Conservation (phyloP, 2,113 vertebrate species). For the Pachycephala philippinensis region DNA sequence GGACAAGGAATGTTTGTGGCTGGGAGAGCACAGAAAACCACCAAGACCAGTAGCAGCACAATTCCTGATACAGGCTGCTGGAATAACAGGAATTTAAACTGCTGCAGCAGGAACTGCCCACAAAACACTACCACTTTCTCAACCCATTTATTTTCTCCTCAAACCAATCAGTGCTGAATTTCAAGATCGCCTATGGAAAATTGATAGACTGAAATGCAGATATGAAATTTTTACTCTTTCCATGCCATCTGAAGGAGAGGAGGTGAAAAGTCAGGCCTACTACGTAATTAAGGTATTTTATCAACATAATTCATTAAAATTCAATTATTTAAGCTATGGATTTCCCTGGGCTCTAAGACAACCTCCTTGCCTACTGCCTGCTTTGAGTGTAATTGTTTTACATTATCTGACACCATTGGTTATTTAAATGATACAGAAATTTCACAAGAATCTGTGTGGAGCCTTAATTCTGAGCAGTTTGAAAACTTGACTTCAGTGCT, state of each 20-base stretch:
- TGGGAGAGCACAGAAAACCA: not conserved
- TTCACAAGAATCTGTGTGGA: not conserved
- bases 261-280: slow-evolving; percentile 82
- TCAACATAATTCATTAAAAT: not conserved
- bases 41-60: not conserved
- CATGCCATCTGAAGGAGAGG: slow-evolving; percentile 84
- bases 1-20: not conserved
- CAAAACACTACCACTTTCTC: not conserved
- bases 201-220: slow-evolving; percentile 83
- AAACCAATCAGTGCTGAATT: slow-evolving; percentile 77
- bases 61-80: not conserved
- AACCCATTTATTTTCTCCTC: not conserved
- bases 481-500: not conserved
- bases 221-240: slow-evolving; percentile 82
- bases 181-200: slow-evolving; percentile 83
- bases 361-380: not conserved
- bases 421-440: not conserved
- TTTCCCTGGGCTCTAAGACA: not conserved
- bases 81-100: not conserved
- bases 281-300: slow-evolving; percentile 86
- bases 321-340: not conserved
- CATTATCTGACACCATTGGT: not conserved
- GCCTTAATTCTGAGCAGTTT: not conserved
- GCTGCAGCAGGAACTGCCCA: not conserved
- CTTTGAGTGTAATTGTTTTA: not conserved